Evolutionary conservation across 2,888 invertebrate species (phyloP).

Genomic region (Liposcelis brunnea): DNA sequence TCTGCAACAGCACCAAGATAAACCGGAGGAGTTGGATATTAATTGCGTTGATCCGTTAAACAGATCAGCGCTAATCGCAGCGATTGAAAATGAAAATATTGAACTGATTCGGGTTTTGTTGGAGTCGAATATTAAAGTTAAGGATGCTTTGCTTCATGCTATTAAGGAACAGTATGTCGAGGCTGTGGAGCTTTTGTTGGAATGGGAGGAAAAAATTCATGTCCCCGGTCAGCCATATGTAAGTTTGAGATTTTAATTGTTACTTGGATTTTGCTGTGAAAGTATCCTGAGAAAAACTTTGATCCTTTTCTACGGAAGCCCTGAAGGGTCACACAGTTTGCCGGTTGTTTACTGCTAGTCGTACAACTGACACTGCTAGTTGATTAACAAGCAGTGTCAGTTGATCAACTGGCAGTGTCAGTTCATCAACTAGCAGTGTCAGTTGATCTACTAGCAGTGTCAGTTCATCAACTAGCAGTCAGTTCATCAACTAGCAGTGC

Average conservation of each 20-base stretch:
- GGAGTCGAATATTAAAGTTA: constrained; percentile 64
- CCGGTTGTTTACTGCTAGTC: too few species aligned
- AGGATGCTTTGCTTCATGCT: constrained; percentile 85
- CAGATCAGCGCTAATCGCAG: constrained; percentile 79
- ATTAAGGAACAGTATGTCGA: constrained; percentile 98
- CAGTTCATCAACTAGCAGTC: too few species aligned
- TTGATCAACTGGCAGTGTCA: too few species aligned
- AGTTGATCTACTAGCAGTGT: neutral
- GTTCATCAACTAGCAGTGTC: neutral
- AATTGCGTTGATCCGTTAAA: constrained; percentile 94
- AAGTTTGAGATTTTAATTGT: constrained; percentile 28
- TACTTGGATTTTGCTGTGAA: neutral
- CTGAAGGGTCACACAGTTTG: too few species aligned
- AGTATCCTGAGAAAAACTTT: neutral
- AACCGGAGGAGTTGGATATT: constrained; percentile 60
- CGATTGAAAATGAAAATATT: constrained; percentile 95
- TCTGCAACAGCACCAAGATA: constrained; percentile 45
- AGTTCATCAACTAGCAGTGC: too few species aligned
- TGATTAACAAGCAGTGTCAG: too few species aligned
- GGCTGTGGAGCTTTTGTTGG: constrained; percentile 82
- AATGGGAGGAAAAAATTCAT: constrained; percentile 75
- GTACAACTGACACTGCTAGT: too few species aligned
- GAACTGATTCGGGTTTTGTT: constrained; percentile 77
- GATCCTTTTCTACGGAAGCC: too few species aligned
- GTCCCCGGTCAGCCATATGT: constrained; percentile 61